phyloP scores from a whole-genome alignment of 2,797 vertebrate species.

The Carapus acus region DNA sequence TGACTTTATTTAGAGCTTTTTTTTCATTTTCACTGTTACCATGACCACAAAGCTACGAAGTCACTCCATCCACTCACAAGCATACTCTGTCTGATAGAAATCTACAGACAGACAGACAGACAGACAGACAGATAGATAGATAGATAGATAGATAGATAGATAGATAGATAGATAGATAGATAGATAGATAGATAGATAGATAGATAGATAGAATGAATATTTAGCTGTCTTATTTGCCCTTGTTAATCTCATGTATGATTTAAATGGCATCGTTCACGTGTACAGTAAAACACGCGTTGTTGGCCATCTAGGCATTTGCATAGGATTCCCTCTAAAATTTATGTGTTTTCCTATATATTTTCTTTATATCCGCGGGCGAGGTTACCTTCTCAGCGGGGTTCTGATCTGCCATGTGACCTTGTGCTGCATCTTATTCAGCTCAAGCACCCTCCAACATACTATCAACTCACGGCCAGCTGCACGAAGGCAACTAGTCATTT shows the following conservation, averaged over 20 bases:
- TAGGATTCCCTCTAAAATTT: constrained; percentile 35
- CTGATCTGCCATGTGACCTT: constrained; percentile 44
- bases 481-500: constrained; percentile 65
- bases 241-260: no score
- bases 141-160: background rate
- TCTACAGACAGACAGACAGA: no score
- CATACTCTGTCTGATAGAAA: no score
- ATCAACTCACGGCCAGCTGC: constrained; percentile 51
- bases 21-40: background rate
- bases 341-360: constrained; percentile 40
- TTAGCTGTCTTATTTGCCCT: no score
- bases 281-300: no score
- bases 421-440: constrained; percentile 42
- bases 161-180: no score
- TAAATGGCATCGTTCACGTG: no score
- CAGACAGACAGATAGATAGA: no score
- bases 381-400: constrained; percentile 43
- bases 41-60: constrained; percentile 31
- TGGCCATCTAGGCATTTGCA: constrained; percentile 21
- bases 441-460: constrained; percentile 55
- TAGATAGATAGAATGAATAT: no score
- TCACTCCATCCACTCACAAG: no score
- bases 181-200: no score
- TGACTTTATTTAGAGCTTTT: no score
- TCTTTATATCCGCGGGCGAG: constrained; percentile 46